Base-by-base conservation (phyloP, 2,113 vertebrate genomes). In the Illadopsis cleaveri region DNA sequence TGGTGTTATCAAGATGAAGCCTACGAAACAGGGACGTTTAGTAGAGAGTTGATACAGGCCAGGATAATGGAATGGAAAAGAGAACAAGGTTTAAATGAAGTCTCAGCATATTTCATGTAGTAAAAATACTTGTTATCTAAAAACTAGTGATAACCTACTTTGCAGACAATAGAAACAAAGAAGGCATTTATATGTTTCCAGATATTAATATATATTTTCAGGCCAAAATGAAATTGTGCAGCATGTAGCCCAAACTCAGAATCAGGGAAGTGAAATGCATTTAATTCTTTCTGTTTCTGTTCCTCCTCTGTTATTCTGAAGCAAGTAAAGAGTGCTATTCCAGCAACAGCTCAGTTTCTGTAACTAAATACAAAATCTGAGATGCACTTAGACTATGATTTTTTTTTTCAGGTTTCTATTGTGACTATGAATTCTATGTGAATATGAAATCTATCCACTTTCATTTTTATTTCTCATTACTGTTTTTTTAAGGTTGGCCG, bases 331-430 rank as follows among this genome's bases (percentile, higher is more conserved):
- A 50, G 22, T 56, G 33, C 27, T 78, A n/a, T 15, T 84, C 24
- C 50, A 56, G 15, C n/a, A 70, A 79, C 1, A 50, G 7, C 30
- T 44, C 31, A 4, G 8, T 75, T 86, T 93, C 72, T 81, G 11
- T 35, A 82, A n/a, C 51, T 51, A 57, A 86, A 68, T 22, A 23
- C 8, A 78, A 77, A 90, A 83, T 68, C 31, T 37, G 19, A 38
- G 44, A 33, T 35, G 30, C n/a, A 40, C 16, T 66, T 66, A 35
- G 24, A 50, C 9, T 5, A 16, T 1, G 0, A 21, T 2, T 14
- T 12, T 45, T 65, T n/a, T 45, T 53, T 42, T 14, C 37, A 77
- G 11, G 9, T 58, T 94, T 81, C 57, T 81, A 4, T 18, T 91
- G 11, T 81, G 44, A 86, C 31, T 80, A n/a, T n/a, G n/a, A n/a